Base-by-base conservation (phyloP, 2,797 vertebrate species). In the Selene dorsalis region DNA sequence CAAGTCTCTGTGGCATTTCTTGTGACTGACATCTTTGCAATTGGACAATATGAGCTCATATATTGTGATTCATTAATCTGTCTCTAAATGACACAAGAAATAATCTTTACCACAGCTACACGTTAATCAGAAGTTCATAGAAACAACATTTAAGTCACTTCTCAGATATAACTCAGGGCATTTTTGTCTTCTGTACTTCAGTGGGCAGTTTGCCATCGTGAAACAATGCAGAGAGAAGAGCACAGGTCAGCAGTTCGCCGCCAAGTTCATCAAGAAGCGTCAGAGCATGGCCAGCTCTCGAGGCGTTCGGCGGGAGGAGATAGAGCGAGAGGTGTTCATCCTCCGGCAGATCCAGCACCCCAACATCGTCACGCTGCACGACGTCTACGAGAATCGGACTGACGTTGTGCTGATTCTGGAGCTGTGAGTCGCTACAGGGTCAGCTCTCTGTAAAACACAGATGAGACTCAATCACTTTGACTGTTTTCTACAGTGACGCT, bases 201-300 rank as follows among this genome's bases (percentile, higher is more conserved):
- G 98, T 6, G 98, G 98, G 22, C 98, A 99, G 93, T 99, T 99
- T 81, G 98, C 98, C 39, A 97, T 99, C 0, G 98, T 99, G 68
- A 98, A 96, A 91, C 96, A 93, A 61, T 99, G 98, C 88, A 87
- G 77, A n/a, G 96, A 99, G 91, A 97, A 90, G 68, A 95, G 92
- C 86, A 93, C 95, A 0, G 96, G 96, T 0, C 22, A 77, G 47
- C 94, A 96, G 4, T 99, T 95, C 0, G 98, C 98, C 0, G 98
- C 97, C 69, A 99, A 99, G 84, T 99, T 99, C 93, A 99, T 99
- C 81, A 99, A 98, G 91, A 99, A 99, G 89, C 96, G 97, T 0
- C 97, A 96, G 93, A 97, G 95, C 76, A 93, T 88, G 8, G 96
- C 93, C 32, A 98, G 97, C 92, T 95, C 96, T 3, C 94, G 98